These are phyloP conservation scores for Spodoptera picta DNA, from an alignment of 2,888 invertebrate species.

Conservation along the genomic window DNA sequence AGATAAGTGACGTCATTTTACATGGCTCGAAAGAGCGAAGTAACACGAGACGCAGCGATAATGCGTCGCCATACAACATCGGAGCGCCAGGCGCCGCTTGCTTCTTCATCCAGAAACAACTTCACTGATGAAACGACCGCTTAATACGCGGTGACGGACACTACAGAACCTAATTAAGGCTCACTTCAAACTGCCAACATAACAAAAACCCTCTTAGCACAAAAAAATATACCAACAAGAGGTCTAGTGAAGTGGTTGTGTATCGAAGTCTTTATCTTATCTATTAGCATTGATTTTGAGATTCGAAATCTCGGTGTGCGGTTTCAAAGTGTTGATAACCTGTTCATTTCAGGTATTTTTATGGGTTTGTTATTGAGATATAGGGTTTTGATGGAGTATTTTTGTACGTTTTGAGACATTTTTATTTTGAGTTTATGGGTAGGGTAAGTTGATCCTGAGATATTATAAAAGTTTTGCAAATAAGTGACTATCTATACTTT, in stretches of 20 bases:
- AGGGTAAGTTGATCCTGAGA: constrained; percentile 19
- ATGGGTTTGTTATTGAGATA: constrained; percentile 58
- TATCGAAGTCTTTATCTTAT: constrained; percentile 80
- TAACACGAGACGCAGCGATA: constrained; percentile 80
- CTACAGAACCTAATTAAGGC: constrained; percentile 86
- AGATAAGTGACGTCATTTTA: constrained; percentile 42
- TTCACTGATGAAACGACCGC: constrained; percentile 84
- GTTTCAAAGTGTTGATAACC: constrained; percentile 72
- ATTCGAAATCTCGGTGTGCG: constrained; percentile 84
- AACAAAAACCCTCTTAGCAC: constrained; percentile 52
- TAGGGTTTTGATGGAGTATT: constrained; percentile 36
- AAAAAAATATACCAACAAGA: constrained; percentile 14
- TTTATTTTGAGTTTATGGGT: constrained; percentile 10
- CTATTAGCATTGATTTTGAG: constrained; percentile 83
- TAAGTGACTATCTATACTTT: neutral
- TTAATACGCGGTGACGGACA: constrained; percentile 86
- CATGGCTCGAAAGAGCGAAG: constrained; percentile 52
- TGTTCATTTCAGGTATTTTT: constrained; percentile 58
- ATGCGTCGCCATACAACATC: constrained; percentile 71
- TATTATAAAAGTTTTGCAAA: constrained; percentile 6
- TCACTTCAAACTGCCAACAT: constrained; percentile 65
- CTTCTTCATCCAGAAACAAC: constrained; percentile 83
- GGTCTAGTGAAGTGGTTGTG: constrained; percentile 64
- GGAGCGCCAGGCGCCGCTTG: constrained; percentile 79
- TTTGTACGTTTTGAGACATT: constrained; percentile 23